Percentiles rank a stretch among this genome's conserved stretches.
These are phyloP conservation scores for Amphiura filiformis DNA, from an alignment of 35 echinoderm and acorn worm species.

Conservation along the genomic window DNA sequence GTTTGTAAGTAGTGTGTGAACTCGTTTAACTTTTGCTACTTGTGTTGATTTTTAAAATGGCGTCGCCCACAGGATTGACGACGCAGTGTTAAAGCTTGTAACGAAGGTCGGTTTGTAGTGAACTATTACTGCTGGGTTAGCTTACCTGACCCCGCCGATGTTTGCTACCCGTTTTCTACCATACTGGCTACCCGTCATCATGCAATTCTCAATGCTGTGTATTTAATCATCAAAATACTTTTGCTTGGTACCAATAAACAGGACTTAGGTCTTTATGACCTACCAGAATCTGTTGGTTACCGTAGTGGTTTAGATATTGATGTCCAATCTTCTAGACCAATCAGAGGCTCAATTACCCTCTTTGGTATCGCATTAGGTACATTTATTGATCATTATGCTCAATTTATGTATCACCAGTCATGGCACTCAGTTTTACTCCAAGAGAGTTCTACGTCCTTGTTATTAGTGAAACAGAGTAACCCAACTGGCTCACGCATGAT, in stretches of 20 bases:
- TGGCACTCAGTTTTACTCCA: background rate
- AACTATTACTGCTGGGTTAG: background rate
- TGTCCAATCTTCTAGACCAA: background rate
- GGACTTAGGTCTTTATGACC: background rate
- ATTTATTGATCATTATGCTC: background rate
- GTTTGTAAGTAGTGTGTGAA: background rate
- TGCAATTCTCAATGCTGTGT: background rate
- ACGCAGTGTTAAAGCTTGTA: background rate
- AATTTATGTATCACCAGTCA: background rate
- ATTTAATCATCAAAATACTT: background rate
- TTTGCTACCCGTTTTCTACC: background rate
- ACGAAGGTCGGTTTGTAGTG: background rate
- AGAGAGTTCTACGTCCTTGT: background rate
- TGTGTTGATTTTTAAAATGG: background rate
- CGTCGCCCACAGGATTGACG: background rate
- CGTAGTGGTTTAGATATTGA: background rate
- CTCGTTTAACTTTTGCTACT: background rate
- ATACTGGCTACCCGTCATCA: background rate
- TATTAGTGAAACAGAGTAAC: slow-evolving; percentile 4
- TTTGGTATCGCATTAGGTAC: background rate
- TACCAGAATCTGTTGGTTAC: background rate
- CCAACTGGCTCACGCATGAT: background rate
- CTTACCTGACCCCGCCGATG: background rate
- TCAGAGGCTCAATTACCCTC: slow-evolving; percentile 3
- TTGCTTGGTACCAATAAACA: background rate